Base-by-base conservation (phyloP, 2,113 vertebrate genomes). In the Micromys minutus region DNA sequence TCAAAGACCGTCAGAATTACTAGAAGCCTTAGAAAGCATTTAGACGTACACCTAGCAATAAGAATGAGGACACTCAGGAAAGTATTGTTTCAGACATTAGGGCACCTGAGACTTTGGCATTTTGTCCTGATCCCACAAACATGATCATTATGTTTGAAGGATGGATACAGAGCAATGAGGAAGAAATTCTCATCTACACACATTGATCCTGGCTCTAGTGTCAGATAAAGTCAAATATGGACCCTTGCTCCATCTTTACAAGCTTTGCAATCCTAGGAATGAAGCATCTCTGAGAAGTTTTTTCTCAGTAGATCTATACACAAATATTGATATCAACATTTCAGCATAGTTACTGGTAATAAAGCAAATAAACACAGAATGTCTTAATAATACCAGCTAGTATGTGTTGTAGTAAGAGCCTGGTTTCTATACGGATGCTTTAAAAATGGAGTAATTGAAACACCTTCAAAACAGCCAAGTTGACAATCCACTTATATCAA, bases 1-100 rank as follows among this genome's bases (percentile, higher is more conserved):
- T 89, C 81, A 89, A 67, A 95, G 80, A 77, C 65, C 89, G 29
- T 97, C 88, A 95, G 88, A 97, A 92, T 72, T 92, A 85, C n/a
- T 93, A 95, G 55, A 83, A 26, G 7, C 31, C 65, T 93, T 95
- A 86, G 85, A 93, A 89, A 93, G 88, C 55, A 93, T 89, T 94
- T 87, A 92, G 72, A 90, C 81, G 92, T 86, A 67, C 19, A 93
- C 61, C 16, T 94, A 79, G 77, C 63, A 81, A 57, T 90, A 84
- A n/a, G n/a, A 92, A 76, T 77, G 65, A 93, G 15, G 59, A 71
- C 34, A 96, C 55, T 90, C 1, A 88, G 71, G 91, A 95, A 91
- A 91, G 10, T 36, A 59, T 16, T 75, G 24, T 11, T 95, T 94
- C 87, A 94, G 52, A 94, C 87, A 95, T 10, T 45, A 63, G 42